Evolutionary conservation across 2,888 invertebrate genomes (phyloP).

Genomic region (Tachina grossa): DNA sequence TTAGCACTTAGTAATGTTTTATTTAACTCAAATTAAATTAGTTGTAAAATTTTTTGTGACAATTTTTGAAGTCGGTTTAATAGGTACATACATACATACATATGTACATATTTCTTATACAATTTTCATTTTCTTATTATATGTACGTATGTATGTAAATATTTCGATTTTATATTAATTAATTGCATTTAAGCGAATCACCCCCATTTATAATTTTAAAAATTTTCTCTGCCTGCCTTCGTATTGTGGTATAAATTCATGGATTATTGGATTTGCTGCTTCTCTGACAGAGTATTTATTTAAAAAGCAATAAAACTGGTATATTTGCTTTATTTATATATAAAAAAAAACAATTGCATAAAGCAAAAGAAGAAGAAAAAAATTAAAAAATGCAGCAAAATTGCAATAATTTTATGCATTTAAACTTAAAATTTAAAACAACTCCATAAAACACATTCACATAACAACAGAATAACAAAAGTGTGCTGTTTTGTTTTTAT

Average conservation of each 20-base stretch:
- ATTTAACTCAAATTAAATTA: too few species aligned
- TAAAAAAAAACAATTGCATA: constrained; percentile 9
- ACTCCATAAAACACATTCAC: background rate
- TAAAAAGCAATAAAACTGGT: constrained; percentile 44
- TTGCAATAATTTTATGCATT: constrained; percentile 33
- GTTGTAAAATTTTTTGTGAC: background rate
- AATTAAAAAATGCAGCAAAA: constrained; percentile 24
- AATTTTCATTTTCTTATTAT: too few species aligned
- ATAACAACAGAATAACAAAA: constrained; percentile 18
- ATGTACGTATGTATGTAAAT: too few species aligned
- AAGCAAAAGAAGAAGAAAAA: background rate
- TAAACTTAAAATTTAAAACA: background rate
- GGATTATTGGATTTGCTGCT: constrained; percentile 9
- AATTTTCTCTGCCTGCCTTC: background rate
- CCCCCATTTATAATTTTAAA: background rate
- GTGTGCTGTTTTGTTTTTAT: constrained; percentile 1
- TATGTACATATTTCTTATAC: too few species aligned
- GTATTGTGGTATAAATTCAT: constrained; percentile 5
- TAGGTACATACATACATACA: background rate
- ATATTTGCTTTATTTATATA: constrained; percentile 37
- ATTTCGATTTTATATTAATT: too few species aligned
- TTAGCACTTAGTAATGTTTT: too few species aligned
- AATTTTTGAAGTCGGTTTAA: background rate
- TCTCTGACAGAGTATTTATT: background rate
- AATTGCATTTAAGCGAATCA: too few species aligned